These are phyloP conservation scores for Terrapene triunguis DNA, from an alignment of 2,113 vertebrate genomes.

Conservation along the genomic window DNA sequence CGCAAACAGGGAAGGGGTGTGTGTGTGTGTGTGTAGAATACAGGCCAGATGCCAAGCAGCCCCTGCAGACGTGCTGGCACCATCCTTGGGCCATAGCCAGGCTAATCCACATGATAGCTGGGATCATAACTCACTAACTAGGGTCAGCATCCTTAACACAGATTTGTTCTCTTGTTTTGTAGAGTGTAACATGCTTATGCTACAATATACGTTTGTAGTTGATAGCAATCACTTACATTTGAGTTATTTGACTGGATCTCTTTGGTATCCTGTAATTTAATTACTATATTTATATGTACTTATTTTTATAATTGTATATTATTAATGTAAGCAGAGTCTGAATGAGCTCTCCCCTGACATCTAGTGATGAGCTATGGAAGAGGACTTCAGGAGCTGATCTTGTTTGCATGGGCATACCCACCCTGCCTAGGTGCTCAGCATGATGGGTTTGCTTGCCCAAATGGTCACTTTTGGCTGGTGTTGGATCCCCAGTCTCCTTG, in stretches of 20 bases:
- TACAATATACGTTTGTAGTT: neutral
- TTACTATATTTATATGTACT: neutral
- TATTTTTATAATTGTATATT: neutral
- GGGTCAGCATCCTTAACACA: accelerated
- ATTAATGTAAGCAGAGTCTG: too few species aligned
- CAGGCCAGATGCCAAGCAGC: constrained; percentile 15
- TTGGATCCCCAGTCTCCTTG: too few species aligned
- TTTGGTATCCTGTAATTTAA: neutral
- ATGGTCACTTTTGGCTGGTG: too few species aligned
- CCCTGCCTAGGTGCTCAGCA: too few species aligned
- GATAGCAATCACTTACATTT: neutral
- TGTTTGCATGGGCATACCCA: too few species aligned
- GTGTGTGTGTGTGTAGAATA: neutral
- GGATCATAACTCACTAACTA: neutral
- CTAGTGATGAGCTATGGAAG: too few species aligned
- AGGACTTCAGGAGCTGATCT: too few species aligned
- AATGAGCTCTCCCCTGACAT: too few species aligned
- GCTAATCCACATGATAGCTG: neutral
- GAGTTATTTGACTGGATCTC: neutral
- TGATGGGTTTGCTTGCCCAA: too few species aligned
- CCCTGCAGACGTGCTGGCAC: constrained; percentile 1
- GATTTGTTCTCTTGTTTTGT: neutral
- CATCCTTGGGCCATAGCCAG: neutral
- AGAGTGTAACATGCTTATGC: accelerated
- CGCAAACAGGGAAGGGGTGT: neutral